phyloP scores from a whole-genome alignment of 2,797 vertebrate genomes.

The Anolis apletophallus region DNA sequence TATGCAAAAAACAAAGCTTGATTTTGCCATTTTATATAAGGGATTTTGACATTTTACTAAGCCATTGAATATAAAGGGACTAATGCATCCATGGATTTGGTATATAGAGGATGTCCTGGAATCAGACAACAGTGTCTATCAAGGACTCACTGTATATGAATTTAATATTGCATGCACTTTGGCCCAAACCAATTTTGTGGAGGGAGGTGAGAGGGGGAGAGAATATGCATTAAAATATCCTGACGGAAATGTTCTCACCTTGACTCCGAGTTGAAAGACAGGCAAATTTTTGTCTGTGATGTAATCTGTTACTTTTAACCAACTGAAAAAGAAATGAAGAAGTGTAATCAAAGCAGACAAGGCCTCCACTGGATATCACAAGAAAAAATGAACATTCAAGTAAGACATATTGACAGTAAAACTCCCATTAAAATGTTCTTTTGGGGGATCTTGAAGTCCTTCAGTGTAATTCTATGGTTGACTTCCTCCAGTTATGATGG shows the following conservation, averaged over 20 bases:
- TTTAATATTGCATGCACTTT: neutral
- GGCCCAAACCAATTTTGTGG: neutral
- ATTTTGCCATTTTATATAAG: too few species aligned
- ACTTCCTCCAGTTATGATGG: too few species aligned
- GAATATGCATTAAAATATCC: neutral
- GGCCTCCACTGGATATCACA: neutral
- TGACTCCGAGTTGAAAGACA: constrained; percentile 87
- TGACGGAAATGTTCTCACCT: constrained; percentile 80
- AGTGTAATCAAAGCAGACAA: neutral
- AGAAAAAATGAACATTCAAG: neutral
- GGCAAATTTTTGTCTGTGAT: constrained; percentile 90
- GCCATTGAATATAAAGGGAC: too few species aligned
- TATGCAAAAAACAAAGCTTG: too few species aligned
- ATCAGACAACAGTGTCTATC: too few species aligned
- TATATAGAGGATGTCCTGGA: too few species aligned
- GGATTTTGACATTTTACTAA: too few species aligned
- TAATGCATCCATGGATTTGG: too few species aligned
- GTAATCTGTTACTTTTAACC: constrained; percentile 93
- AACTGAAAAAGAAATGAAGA: constrained; percentile 78
- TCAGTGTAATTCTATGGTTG: too few species aligned
- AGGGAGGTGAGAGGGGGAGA: accelerated
- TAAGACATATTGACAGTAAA: neutral
- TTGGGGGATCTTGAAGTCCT: too few species aligned
- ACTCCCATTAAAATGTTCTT: too few species aligned
- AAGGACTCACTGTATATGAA: neutral